Percentiles rank a stretch among this genome's conserved stretches.
Conservation (phyloP, 2,888 invertebrate genomes). For the Ophioninae sp. region DNA sequence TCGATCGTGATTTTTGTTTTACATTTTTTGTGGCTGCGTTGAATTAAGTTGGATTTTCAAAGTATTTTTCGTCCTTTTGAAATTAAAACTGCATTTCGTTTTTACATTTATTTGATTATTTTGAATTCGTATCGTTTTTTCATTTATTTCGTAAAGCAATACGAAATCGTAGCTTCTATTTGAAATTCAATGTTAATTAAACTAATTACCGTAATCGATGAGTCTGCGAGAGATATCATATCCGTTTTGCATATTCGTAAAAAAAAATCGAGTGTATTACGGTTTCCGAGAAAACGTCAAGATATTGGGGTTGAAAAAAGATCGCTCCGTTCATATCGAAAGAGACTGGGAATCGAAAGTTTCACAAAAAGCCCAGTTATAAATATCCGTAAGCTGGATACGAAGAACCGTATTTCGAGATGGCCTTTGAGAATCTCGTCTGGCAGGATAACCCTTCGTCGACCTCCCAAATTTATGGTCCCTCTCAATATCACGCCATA, state of each 20-base stretch:
- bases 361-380: constrained; percentile 1
- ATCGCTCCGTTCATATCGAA: neutral
- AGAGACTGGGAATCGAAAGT: neutral
- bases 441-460: constrained; percentile 62
- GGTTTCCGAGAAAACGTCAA: too few species aligned
- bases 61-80: neutral
- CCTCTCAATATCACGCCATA: neutral
- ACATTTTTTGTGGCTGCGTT: too few species aligned
- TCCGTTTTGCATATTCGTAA: neutral
- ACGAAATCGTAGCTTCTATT: neutral
- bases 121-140: neutral
- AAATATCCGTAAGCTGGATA: constrained; percentile 2
- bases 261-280: neutral
- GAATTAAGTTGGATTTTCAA: too few species aligned
- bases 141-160: too few species aligned
- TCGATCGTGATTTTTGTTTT: too few species aligned
- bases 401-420: constrained; percentile 55
- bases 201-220: neutral
- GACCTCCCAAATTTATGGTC: constrained; percentile 61
- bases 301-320: too few species aligned
- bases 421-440: constrained; percentile 52
- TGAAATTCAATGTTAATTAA: neutral
- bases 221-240: neutral
- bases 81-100: neutral
- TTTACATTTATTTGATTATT: neutral